Base-by-base conservation (phyloP, 2,113 vertebrate species). In the Tor tambroides region DNA sequence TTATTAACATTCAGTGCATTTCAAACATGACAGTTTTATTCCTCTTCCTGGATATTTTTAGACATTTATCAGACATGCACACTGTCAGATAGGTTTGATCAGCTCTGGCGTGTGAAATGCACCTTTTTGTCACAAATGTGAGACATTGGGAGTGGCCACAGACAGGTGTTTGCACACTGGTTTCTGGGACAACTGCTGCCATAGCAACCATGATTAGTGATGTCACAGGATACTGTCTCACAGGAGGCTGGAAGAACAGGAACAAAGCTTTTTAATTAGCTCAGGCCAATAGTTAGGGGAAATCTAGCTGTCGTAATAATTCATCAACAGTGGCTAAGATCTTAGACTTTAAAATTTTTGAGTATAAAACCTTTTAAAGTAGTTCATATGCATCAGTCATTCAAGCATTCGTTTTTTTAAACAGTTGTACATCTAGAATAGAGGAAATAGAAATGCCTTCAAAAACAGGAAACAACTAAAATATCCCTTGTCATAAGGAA, bases 141-240 rank as follows among this genome's bases (percentile, higher is more conserved):
- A 87, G 56, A 26, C 11, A n/a, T 56, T 35, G 79, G 86, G 78
- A 79, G 38, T 74, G 79, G 63, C 23, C 69, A 59, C 32, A 84
- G 67, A 84, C 78, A 87, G 86, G 46, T 85, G 86, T 83, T 38
- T 46, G 46, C 77, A 51, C 17, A 75, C 56, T 26, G 8, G 56
- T 87, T 28, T 72, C 86, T 74, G 0, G 80, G 59, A 80, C 78
- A 85, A 85, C 88, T 51, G 83, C 74, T 89, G 74, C 72, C 74
- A 74, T 87, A 51, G 84, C 51, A 56, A 41, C 11, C 3, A 15
- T 51, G 12, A 67, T 80, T 85, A 67, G 63, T 85, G 86, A 82
- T 85, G 46, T 83, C 86, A 89, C 32, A 69, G 69, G 78, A 78
- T 19, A 28, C 23, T 26, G 19, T 72, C 67, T 75, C 56, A 19